These are phyloP conservation scores for Cheilosia urbana DNA, from an alignment of 2,888 invertebrate genomes.

Conservation along the genomic window DNA sequence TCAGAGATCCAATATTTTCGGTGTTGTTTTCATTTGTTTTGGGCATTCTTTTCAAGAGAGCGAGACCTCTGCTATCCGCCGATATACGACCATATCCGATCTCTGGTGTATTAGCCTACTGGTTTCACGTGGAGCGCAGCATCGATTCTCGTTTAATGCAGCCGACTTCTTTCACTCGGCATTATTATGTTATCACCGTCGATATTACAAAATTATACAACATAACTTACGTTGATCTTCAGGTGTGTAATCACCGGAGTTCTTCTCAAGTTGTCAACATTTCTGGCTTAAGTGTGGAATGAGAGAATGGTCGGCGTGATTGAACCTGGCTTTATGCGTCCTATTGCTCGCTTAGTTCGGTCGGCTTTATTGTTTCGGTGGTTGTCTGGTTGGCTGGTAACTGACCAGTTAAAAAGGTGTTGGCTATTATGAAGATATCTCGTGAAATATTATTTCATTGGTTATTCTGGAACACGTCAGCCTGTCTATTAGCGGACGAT, in stretches of 20 bases:
- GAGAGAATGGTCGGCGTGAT: constrained; percentile 60
- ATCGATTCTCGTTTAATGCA: constrained; percentile 61
- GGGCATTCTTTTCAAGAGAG: constrained; percentile 55
- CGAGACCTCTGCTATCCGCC: constrained; percentile 22
- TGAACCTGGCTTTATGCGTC: constrained; percentile 64
- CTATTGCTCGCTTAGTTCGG: constrained; percentile 61
- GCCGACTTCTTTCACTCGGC: constrained; percentile 72
- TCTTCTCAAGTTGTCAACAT: constrained; percentile 83
- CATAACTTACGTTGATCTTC: constrained; percentile 82
- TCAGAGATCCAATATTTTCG: constrained; percentile 70
- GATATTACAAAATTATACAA: constrained; percentile 76
- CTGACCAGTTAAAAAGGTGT: constrained; percentile 67
- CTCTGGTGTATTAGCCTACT: constrained; percentile 64
- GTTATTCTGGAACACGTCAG: constrained; percentile 66
- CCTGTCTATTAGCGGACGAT: constrained; percentile 59
- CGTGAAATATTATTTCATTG: constrained; percentile 72
- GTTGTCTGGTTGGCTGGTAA: constrained; percentile 55
- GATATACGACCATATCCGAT: not conserved
- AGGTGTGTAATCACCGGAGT: constrained; percentile 80
- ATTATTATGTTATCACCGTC: constrained; percentile 76
- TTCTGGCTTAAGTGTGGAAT: constrained; percentile 81
- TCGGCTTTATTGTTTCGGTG: constrained; percentile 69
- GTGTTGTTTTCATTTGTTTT: constrained; percentile 73
- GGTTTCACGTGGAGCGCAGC: constrained; percentile 69
- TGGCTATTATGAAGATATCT: constrained; percentile 74